These are phyloP conservation scores for Anser cygnoides DNA, from an alignment of 2,113 vertebrate genomes.

Conservation along the genomic window DNA sequence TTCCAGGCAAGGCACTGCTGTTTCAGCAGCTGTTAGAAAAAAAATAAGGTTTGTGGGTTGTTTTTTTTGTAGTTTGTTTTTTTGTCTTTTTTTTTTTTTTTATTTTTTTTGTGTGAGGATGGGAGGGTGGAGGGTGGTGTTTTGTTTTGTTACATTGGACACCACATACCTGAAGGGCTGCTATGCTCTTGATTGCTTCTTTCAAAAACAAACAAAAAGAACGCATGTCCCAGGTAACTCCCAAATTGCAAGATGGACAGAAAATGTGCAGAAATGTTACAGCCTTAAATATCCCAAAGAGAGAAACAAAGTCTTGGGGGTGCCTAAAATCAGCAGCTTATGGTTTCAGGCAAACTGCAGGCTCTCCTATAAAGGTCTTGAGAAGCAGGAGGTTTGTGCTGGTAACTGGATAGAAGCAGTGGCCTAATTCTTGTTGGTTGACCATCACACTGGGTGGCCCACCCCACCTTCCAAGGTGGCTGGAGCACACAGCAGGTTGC, in stretches of 20 bases:
- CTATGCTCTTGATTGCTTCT: background rate
- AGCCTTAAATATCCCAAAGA: background rate
- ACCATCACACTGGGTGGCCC: rapidly evolving
- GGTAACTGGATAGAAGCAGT: background rate
- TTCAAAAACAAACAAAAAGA: background rate
- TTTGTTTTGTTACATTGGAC: background rate
- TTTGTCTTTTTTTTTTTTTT: too few species aligned
- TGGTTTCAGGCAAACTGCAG: background rate
- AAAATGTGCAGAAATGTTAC: background rate
- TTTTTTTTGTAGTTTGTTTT: background rate
- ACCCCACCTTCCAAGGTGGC: background rate
- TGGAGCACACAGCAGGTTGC: background rate
- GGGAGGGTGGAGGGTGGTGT: background rate
- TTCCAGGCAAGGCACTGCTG: background rate
- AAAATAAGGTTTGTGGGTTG: rapidly evolving
- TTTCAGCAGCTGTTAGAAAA: background rate
- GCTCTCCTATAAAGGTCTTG: background rate
- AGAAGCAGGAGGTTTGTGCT: background rate
- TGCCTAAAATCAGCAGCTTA: background rate
- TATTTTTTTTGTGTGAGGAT: background rate
- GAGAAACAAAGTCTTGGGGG: background rate
- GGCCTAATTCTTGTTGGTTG: background rate
- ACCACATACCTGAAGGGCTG: background rate
- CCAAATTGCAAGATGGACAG: background rate
- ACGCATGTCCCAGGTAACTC: background rate